These are phyloP conservation scores for Napeogenes inachia DNA, from an alignment of 2,888 invertebrate species.

Conservation along the genomic window DNA sequence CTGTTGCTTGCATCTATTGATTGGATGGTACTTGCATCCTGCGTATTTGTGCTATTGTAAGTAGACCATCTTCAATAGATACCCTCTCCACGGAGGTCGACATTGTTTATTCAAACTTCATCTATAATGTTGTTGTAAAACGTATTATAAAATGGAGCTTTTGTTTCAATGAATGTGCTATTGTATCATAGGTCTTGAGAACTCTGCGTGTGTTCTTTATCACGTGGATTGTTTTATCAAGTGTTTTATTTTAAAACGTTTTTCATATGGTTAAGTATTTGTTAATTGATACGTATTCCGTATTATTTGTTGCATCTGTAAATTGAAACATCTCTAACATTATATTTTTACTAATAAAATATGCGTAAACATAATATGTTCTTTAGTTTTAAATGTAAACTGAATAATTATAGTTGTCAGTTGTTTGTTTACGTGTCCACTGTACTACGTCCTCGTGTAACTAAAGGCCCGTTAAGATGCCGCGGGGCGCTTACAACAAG, in stretches of 20 bases:
- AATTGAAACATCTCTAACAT: no score
- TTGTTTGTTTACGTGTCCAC: conserved; percentile 70
- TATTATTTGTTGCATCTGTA: conserved; percentile 26
- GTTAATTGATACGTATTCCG: conserved; percentile 19
- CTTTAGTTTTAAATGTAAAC: conserved; percentile 25
- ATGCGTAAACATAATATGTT: conserved; percentile 15
- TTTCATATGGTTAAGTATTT: conserved; percentile 4
- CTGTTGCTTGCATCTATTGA: conserved; percentile 20
- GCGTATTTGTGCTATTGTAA: conserved; percentile 23
- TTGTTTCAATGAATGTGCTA: conserved; percentile 24
- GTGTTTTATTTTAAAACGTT: conserved; percentile 15
- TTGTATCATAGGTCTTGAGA: conserved; percentile 21
- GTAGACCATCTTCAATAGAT: conserved; percentile 37
- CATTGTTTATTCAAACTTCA: conserved; percentile 46
- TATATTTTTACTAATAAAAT: neutral
- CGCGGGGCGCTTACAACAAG: conserved; percentile 42
- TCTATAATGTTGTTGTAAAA: conserved; percentile 9
- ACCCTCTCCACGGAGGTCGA: conserved; percentile 43
- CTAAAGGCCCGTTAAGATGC: conserved; percentile 58
- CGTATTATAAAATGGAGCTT: conserved; percentile 19
- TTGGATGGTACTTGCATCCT: conserved; percentile 18
- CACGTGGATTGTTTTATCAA: conserved; percentile 23
- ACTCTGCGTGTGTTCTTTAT: conserved; percentile 12
- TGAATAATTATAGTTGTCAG: conserved; percentile 29
- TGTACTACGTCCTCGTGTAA: conserved; percentile 67